These are phyloP conservation scores for Uropsilus gracilis DNA, from an alignment of 2,113 vertebrate species.

Conservation along the genomic window DNA sequence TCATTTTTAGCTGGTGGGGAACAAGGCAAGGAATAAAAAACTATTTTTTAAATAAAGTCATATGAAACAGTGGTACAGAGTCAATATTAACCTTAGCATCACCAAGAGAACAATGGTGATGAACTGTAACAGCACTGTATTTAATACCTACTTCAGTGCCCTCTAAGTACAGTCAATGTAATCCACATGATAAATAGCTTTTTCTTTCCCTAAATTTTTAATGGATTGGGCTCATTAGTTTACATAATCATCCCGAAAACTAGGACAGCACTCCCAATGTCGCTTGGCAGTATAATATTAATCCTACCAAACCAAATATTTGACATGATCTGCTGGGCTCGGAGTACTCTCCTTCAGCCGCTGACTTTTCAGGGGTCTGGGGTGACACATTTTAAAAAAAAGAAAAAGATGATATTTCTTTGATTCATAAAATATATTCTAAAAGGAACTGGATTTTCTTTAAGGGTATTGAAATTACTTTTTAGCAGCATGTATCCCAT, in stretches of 20 bases:
- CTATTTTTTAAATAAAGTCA: background rate
- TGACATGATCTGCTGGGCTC: slow-evolving; percentile 57
- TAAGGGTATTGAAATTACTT: background rate
- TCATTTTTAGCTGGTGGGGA: background rate
- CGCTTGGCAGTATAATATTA: slow-evolving; percentile 71
- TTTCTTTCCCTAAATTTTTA: slow-evolving; percentile 59
- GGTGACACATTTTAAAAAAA: background rate
- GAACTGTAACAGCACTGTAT: slow-evolving; percentile 49
- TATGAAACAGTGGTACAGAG: background rate
- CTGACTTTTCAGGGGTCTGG: slow-evolving; percentile 44
- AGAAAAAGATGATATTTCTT: background rate
- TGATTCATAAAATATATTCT: background rate
- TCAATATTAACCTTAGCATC: slow-evolving; percentile 8
- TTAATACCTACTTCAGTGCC: slow-evolving; percentile 43
- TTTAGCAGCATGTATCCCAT: background rate
- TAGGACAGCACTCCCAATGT: slow-evolving; percentile 58
- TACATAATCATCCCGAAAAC: slow-evolving; percentile 77
- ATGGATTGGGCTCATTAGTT: slow-evolving; percentile 77
- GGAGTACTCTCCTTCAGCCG: slow-evolving; percentile 63
- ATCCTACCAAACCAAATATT: slow-evolving; percentile 76
- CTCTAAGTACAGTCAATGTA: slow-evolving; percentile 31
- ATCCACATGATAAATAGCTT: slow-evolving; percentile 71
- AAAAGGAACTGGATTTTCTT: background rate
- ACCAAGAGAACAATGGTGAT: slow-evolving; percentile 59
- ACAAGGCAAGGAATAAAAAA: background rate